Evolutionary conservation across 1,140 invertebrate species (phyloP).

Genomic region (Batillaria attramentaria): DNA sequence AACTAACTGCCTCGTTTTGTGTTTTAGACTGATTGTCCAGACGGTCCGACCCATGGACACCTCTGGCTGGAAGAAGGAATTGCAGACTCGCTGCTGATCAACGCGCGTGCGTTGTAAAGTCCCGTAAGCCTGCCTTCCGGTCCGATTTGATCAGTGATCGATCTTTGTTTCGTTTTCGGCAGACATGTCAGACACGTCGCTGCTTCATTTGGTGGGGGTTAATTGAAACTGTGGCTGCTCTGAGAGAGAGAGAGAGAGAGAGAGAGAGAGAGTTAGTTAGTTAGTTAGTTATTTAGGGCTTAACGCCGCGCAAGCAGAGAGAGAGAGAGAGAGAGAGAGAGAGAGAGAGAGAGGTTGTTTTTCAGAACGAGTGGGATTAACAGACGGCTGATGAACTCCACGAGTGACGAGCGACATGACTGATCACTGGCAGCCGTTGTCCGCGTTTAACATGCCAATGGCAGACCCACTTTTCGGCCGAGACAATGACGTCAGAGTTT

Average conservation of each 20-base stretch:
- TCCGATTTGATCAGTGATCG: constrained; percentile 24
- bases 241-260: not conserved
- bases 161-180: not conserved
- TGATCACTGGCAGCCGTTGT: not conserved
- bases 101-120: constrained; percentile 52
- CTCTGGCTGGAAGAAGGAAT: constrained; percentile 12
- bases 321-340: constrained; percentile 11
- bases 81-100: constrained; percentile 53
- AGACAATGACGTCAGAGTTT: too few relatives aligned
- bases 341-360: not conserved
- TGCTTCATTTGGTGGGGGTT: too few relatives aligned
- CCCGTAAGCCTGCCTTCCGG: constrained; percentile 24
- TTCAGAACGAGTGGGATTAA: not conserved
- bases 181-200: too few relatives aligned
- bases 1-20: too few relatives aligned
- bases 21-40: too few relatives aligned
- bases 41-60: too few relatives aligned
- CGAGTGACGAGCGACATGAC: not conserved
- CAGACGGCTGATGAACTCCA: not conserved
- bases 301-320: not conserved
- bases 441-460: too few relatives aligned
- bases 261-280: not conserved
- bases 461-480: too few relatives aligned
- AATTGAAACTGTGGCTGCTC: too few relatives aligned
- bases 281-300: not conserved